Percentiles rank a stretch among this genome's conserved stretches.
Evolutionary conservation across 2,113 vertebrate species (phyloP).

Genomic region (Zosterops hypoxanthus): DNA sequence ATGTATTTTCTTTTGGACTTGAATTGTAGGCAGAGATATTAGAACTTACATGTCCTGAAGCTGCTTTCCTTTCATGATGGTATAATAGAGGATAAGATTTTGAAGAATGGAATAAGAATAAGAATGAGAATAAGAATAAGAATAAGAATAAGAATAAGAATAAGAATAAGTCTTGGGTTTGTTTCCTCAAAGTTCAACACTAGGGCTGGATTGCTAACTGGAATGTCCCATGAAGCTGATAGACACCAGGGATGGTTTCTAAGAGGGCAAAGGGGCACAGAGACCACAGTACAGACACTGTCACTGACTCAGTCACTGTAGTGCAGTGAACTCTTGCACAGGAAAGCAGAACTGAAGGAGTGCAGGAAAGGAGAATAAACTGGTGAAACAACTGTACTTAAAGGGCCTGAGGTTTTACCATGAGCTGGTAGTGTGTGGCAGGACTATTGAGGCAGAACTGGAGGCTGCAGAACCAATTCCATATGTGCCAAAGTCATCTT

Average conservation of each 20-base stretch:
- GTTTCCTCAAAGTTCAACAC: not conserved
- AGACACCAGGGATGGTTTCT: not conserved
- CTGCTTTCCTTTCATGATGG: not conserved
- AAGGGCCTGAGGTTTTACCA: not conserved
- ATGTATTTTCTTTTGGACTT: not conserved
- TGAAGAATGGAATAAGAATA: not conserved
- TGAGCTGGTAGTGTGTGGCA: not conserved
- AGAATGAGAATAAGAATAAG: not conserved
- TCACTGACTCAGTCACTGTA: rapidly evolving
- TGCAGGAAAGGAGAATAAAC: not conserved
- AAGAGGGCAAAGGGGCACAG: not conserved
- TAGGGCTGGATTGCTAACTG: not conserved
- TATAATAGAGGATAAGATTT: not conserved
- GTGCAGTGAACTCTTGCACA: not conserved
- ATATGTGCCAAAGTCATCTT: not conserved
- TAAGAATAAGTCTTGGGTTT: not conserved
- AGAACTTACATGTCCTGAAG: not conserved
- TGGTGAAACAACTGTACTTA: not conserved
- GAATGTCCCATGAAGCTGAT: not conserved
- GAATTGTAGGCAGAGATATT: not conserved
- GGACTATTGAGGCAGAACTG: not conserved
- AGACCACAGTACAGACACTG: not conserved
- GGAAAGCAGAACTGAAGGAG: not conserved
- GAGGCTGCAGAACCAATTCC: not conserved
- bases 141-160: not conserved